Conservation (phyloP, 2,888 invertebrate species). For the Oxyteleia sp. region DNA sequence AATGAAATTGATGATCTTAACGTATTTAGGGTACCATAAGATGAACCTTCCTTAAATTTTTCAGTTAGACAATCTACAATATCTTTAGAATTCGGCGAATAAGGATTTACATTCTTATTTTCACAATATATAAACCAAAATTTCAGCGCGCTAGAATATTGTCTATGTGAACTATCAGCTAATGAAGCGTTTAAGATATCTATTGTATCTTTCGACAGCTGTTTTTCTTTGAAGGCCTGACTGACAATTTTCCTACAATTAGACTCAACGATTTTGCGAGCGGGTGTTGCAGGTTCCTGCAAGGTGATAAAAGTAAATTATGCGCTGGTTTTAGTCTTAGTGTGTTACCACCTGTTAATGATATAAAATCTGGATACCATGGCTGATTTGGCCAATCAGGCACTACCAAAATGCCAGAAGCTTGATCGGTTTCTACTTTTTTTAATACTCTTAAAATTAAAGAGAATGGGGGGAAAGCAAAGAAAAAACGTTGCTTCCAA, state of each 20-base stretch:
- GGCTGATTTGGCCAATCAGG: constrained; percentile 79
- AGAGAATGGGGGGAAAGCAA: constrained; percentile 79
- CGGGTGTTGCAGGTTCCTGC: constrained; percentile 74
- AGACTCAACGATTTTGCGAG: constrained; percentile 72
- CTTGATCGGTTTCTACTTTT: constrained; percentile 79
- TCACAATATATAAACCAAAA: constrained; percentile 40
- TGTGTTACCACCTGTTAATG: constrained; percentile 32
- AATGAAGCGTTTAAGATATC: constrained; percentile 55
- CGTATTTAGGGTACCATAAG: constrained; percentile 45
- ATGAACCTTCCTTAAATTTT: constrained; percentile 30
- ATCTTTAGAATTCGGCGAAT: background rate
- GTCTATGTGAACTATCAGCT: constrained; percentile 53
- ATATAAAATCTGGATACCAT: constrained; percentile 63
- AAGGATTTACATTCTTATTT: background rate
- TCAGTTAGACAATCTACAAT: constrained; percentile 21
- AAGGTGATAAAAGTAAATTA: constrained; percentile 75
- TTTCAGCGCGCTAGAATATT: constrained; percentile 60
- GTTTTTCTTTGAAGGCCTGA: constrained; percentile 65
- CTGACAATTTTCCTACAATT: constrained; percentile 78
- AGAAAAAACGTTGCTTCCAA: constrained; percentile 64
- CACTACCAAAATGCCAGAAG: constrained; percentile 80
- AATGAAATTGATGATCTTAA: constrained; percentile 8
- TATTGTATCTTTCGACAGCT: constrained; percentile 54
- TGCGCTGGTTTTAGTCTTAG: constrained; percentile 73
- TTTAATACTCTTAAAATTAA: constrained; percentile 76